Evolutionary conservation across 2,888 invertebrate genomes (phyloP), one percentile per base, ranked within the genome.

Genomic region (Arctia plantaginis): DNA sequence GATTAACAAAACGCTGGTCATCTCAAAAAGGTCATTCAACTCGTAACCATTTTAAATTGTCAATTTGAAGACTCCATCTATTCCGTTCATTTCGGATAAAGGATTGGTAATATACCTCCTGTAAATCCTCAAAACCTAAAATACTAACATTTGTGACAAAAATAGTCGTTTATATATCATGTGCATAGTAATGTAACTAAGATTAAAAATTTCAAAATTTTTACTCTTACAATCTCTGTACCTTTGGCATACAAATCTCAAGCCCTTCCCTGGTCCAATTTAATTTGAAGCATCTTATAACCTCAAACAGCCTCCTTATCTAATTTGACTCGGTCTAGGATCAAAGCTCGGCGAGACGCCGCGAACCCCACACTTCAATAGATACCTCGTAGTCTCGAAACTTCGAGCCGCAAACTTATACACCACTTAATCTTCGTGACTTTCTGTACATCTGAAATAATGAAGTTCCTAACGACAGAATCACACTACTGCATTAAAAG

Each of bases 381-480:
- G 12, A 73, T 47, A 73, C 47, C 73, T 73, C 73, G 69, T 70
- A 59, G 80, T 75, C 83, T 83, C 74, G 71, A 76, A 83, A 83
- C 75, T 83, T 83, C 44, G 55, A 75, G 78, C 81, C 77, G 73
- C 83, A 78, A 75, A 76, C 75, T 71, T 65, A 41, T 70, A 70
- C 20, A 18, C 33, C 35, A 47, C 33, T 71, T 35, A 35, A 13
- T 39, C n/a, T 51, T 71, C 41, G 51, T n/a, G 10, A 30, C 41
- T 64, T 6, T 12, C n/a, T 13, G 12, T n/a, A 69, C 0, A 39
- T 35, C 23, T 35, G 4, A 39, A 3, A 66, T 12, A 2, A 18
- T 64, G 18, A 33, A 33, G 30, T 64, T 10, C 0, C 20, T 18
- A 30, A 35, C 1, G 30, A 33, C 18, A 2, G 64, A 64, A 20